Base-by-base conservation (phyloP, 2,888 invertebrate species). In the Pedicia rivosa region DNA sequence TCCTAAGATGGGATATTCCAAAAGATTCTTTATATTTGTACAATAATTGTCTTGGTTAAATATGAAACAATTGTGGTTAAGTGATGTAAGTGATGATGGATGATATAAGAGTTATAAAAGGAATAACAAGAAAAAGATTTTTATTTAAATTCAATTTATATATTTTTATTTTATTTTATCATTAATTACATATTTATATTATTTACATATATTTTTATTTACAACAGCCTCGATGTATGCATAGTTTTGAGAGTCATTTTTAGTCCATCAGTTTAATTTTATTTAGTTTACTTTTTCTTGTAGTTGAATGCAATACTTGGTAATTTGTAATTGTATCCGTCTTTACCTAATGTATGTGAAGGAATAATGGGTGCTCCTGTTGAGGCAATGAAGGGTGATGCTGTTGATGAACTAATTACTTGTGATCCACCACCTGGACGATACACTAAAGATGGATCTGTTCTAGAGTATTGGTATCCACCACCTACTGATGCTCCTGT, bases 131-230 rank as follows among this genome's bases (percentile, higher is more conserved):
- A n/a, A n/a, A n/a, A n/a, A n/a, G n/a, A n/a, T n/a, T n/a, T n/a
- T n/a, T n/a, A n/a, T n/a, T n/a, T n/a, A n/a, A n/a, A n/a, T n/a
- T n/a, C n/a, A n/a, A n/a, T n/a, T n/a, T n/a, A n/a, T n/a, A n/a
- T n/a, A n/a, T n/a, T n/a, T n/a, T n/a, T n/a, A n/a, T n/a, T n/a
- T n/a, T n/a, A n/a, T n/a, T n/a, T n/a, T n/a, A 17, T 30, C 16
- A 30, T 30, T 30, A 30, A 30, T 30, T 17, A 30, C 17, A 30
- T 30, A 30, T 30, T 30, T 30, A 30, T 19, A 30, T 30, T 30
- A 17, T 17, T 12, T 13, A 19, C 19, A 19, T 30, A 30, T 17
- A 30, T n/a, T 4, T n/a, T n/a, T 30, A 30, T 30, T 17, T 30
- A 30, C 30, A 30, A 30, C 30, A 30, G 30, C 30, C 30, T 30